Evolutionary conservation across 37 sponge, comb jelly and placozoan species (phyloP).

Genomic region (Crambe crambe): DNA sequence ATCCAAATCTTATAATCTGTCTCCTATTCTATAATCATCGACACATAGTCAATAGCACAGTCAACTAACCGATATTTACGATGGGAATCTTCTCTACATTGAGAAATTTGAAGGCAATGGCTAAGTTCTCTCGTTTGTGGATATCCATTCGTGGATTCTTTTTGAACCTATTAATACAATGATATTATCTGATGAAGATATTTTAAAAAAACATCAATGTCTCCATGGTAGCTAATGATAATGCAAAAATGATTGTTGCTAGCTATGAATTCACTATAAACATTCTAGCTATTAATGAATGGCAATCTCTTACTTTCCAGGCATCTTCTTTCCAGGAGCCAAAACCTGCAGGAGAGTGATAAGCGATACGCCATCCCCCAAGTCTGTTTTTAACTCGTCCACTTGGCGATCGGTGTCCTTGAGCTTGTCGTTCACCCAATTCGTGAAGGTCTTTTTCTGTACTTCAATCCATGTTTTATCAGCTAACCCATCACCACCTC

Average conservation of each 20-base stretch:
- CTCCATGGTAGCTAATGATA: too few species aligned
- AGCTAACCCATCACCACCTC: constrained; percentile 10
- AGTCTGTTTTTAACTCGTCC: constrained; percentile 64
- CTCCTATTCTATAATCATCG: too few species aligned
- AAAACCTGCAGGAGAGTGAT: constrained; percentile 75
- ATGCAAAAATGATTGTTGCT: too few species aligned
- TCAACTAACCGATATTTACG: constrained; percentile 90
- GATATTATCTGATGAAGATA: background rate
- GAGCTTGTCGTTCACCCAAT: constrained; percentile 81
- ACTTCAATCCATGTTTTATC: constrained; percentile 79
- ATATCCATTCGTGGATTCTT: constrained; percentile 65
- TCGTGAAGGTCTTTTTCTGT: constrained; percentile 86
- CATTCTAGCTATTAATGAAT: too few species aligned
- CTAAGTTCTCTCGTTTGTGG: constrained; percentile 82
- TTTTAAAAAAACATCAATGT: background rate
- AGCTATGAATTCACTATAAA: too few species aligned
- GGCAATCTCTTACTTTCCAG: constrained; percentile 32
- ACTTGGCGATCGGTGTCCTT: constrained; percentile 63
- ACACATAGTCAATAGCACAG: too few species aligned
- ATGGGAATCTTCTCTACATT: constrained; percentile 80
- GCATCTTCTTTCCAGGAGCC: constrained; percentile 66
- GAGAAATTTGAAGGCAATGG: constrained; percentile 82
- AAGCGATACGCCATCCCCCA: constrained; percentile 82
- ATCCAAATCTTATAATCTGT: too few species aligned
- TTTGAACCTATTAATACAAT: constrained; percentile 41